Conservation (phyloP, 2,888 invertebrate species). For the Tiliacea citrago region DNA sequence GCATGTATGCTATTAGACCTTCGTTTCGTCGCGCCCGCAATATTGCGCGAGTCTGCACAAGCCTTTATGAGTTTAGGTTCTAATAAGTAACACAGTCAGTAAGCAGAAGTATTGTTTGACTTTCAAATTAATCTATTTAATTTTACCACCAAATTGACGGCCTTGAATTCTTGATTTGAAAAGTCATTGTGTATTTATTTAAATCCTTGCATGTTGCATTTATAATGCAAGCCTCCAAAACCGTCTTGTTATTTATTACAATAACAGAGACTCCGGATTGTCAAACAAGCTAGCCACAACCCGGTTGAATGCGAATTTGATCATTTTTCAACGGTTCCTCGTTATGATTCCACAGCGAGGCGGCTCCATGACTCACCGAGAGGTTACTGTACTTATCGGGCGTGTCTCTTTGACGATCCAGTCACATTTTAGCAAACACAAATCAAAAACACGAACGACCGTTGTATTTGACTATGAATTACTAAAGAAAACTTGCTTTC, state of each 20-base stretch:
- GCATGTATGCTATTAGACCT: constrained; percentile 55
- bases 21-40: constrained; percentile 29
- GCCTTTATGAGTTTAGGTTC: too few species aligned
- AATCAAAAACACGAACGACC: constrained; percentile 56
- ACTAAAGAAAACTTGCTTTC: constrained; percentile 50
- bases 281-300: constrained; percentile 46
- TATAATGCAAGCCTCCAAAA: background rate
- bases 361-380: constrained; percentile 80
- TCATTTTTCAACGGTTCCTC: constrained; percentile 76
- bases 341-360: constrained; percentile 74
- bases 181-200: background rate
- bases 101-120: too few species aligned
- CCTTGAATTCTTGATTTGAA: background rate
- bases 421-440: constrained; percentile 72
- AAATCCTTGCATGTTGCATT: background rate
- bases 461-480: constrained; percentile 64
- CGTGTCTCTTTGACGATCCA: constrained; percentile 70
- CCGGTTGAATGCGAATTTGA: constrained; percentile 69
- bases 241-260: constrained; percentile 22
- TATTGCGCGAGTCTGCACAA: too few species aligned
- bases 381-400: constrained; percentile 78
- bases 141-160: too few species aligned
- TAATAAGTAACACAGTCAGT: too few species aligned
- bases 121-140: too few species aligned
- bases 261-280: constrained; percentile 31